Conservation (phyloP, 2,888 invertebrate species). For the Tolmerus cingulatus region DNA sequence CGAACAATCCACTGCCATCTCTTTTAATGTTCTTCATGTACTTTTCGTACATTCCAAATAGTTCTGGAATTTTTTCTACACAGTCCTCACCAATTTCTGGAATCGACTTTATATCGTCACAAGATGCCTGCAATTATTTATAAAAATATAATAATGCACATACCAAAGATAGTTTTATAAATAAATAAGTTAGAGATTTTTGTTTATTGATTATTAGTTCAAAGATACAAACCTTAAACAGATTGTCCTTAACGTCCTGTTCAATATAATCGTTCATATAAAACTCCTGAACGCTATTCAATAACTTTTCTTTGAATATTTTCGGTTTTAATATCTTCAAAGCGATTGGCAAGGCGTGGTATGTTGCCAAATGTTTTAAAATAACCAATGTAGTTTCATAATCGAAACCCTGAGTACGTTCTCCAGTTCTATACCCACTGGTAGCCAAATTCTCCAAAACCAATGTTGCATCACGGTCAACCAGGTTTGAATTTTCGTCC, state of each 20-base stretch:
- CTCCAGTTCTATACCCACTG: conserved; percentile 65
- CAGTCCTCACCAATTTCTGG: conserved; percentile 44
- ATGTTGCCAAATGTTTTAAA: conserved; percentile 66
- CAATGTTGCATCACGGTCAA: conserved; percentile 68
- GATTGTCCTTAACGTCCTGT: neutral
- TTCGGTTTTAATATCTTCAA: conserved; percentile 64
- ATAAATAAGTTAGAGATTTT: neutral
- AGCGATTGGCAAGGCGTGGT: conserved; percentile 69
- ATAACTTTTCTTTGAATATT: conserved; percentile 61
- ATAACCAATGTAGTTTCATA: conserved; percentile 64
- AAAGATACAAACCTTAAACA: conserved; percentile 38
- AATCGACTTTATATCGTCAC: conserved; percentile 46
- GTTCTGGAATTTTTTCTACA: conserved; percentile 51
- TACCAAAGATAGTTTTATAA: neutral
- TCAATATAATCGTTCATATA: conserved; percentile 51
- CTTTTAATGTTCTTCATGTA: conserved; percentile 51
- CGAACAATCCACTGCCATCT: conserved; percentile 63
- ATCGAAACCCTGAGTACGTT: conserved; percentile 66
- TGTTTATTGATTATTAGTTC: no score
- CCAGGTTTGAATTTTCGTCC: conserved; percentile 53
- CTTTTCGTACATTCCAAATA: conserved; percentile 51
- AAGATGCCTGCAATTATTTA: conserved; percentile 23
- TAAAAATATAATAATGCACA: neutral
- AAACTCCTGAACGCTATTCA: conserved; percentile 59
- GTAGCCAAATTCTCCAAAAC: conserved; percentile 68